Evolutionary conservation across 53 echinoderm and acorn worm genomes (phyloP).

Genomic region (Astropecten irregularis): DNA sequence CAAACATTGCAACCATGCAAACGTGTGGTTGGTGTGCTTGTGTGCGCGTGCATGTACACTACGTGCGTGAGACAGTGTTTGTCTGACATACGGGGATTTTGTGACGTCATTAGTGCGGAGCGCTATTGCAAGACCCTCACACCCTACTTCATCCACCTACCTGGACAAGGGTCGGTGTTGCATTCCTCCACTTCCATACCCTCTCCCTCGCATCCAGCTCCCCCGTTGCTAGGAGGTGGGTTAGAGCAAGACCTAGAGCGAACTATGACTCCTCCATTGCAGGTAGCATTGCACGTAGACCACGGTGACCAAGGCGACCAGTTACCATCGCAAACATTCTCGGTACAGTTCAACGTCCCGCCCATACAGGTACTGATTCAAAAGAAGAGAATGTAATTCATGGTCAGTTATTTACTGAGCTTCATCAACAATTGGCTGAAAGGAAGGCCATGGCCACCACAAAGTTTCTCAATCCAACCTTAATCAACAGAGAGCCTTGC

Average conservation of each 20-base stretch:
- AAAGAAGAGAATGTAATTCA: background rate
- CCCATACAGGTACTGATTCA: background rate
- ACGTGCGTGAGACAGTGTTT: too few relatives aligned
- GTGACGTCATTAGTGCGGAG: too few relatives aligned
- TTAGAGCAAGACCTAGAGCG: conserved; percentile 76
- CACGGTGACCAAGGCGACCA: conserved; percentile 89
- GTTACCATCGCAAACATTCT: conserved; percentile 57
- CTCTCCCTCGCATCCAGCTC: conserved; percentile 71
- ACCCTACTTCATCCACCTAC: conserved; percentile 68
- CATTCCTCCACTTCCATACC: conserved; percentile 68
- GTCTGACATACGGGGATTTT: too few relatives aligned
- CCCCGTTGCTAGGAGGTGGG: conserved; percentile 88
- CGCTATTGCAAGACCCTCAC: too few relatives aligned
- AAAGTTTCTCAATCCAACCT: background rate
- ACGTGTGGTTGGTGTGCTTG: too few relatives aligned
- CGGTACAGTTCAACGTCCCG: background rate
- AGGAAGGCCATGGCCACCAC: background rate
- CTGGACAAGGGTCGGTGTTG: conserved; percentile 74
- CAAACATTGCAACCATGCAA: too few relatives aligned
- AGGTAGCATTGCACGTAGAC: conserved; percentile 71
- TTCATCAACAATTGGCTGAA: background rate
- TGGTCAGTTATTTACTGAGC: background rate
- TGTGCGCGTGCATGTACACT: too few relatives aligned
- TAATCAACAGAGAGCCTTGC: too few relatives aligned
- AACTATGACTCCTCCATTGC: conserved; percentile 76